Conservation (phyloP, 2,888 invertebrate genomes). For the Drosophila aldrichi region DNA sequence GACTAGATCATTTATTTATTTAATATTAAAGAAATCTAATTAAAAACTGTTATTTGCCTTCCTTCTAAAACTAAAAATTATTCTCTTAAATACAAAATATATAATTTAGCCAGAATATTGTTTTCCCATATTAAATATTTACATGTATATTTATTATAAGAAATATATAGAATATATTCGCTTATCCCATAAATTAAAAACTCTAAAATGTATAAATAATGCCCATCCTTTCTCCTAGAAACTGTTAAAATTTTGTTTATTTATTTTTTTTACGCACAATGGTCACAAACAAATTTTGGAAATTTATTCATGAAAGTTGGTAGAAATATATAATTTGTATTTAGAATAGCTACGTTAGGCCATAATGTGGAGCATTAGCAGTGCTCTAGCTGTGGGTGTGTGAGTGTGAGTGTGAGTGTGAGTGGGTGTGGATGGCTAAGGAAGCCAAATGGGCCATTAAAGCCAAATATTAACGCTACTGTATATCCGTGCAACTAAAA, state of each 20-base stretch:
- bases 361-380: slow-evolving; percentile 27
- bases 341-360: slow-evolving; percentile 38
- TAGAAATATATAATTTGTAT: slow-evolving; percentile 16
- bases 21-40: too few species aligned
- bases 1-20: too few species aligned
- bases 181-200: background rate
- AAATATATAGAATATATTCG: background rate
- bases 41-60: too few species aligned
- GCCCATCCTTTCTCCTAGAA: background rate
- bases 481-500: slow-evolving; percentile 31
- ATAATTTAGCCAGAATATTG: too few species aligned
- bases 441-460: slow-evolving; percentile 30
- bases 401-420: background rate
- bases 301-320: slow-evolving; percentile 12
- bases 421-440: slow-evolving; percentile 1
- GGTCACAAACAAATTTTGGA: background rate
- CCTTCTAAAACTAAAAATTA: too few species aligned
- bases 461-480: slow-evolving; percentile 20
- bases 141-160: background rate
- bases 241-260: background rate
- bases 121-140: too few species aligned
- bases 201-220: background rate
- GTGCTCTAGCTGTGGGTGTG: background rate
- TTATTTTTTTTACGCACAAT: background rate
- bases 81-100: too few species aligned